phyloP scores from a whole-genome alignment of 2,797 vertebrate species.

The Amblyopsis hoosieri region DNA sequence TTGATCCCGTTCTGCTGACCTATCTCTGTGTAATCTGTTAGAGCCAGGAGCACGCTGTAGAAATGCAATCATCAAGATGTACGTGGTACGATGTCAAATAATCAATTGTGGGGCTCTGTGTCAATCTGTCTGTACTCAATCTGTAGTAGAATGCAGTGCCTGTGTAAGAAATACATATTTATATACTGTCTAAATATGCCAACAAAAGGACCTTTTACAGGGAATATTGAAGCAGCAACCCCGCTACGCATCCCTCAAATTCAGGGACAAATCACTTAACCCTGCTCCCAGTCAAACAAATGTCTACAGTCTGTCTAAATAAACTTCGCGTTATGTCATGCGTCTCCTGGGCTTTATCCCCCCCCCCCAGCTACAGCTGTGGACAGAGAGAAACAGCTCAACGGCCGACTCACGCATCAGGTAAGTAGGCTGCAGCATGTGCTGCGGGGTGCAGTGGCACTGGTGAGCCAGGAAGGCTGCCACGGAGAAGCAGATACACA shows the following conservation, averaged over 20 bases:
- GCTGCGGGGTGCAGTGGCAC: constrained; percentile 22
- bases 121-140: constrained; percentile 1
- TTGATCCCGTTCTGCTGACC: constrained; percentile 19
- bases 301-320: neutral
- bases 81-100: neutral
- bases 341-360: neutral
- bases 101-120: neutral
- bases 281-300: neutral
- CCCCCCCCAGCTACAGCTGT: constrained; percentile 1
- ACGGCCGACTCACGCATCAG: constrained; percentile 10
- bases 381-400: constrained; percentile 5
- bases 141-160: neutral
- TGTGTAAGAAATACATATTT: neutral
- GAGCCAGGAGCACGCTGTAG: neutral
- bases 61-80: constrained; percentile 5
- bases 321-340: neutral
- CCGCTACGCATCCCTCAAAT: neutral
- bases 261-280: too few relatives aligned
- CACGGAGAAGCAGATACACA: constrained; percentile 9
- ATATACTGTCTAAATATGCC: too few relatives aligned
- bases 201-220: too few relatives aligned
- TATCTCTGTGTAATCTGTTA: constrained; percentile 19
- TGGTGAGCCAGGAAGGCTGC: constrained; percentile 43
- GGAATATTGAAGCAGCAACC: too few relatives aligned
- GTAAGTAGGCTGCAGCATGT: neutral